A percentile compares a stretch with the other conserved stretches of the same genome.
Conservation (phyloP, 1,140 invertebrate species). For the Aphelenchoides avenae region DNA sequence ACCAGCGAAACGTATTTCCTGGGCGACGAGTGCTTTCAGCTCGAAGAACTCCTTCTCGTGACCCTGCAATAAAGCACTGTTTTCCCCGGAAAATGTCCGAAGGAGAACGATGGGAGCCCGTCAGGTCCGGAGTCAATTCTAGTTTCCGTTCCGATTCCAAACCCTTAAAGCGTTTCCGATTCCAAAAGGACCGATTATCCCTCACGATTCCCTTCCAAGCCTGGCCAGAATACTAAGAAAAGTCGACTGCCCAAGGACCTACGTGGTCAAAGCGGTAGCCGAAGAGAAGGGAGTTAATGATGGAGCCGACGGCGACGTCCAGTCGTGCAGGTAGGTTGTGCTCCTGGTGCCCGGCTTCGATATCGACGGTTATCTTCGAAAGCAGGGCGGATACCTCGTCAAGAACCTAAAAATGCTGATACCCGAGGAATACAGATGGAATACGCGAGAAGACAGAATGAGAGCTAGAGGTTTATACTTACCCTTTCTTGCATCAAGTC, state of each 20-base stretch:
- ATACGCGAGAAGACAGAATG: too few species aligned
- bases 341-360: slow-evolving; percentile 1
- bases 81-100: too few species aligned
- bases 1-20: too few species aligned
- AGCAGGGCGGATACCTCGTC: slow-evolving; percentile 11
- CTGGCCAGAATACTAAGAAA: too few species aligned
- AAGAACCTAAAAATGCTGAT: slow-evolving; percentile 11
- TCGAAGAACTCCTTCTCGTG: too few species aligned
- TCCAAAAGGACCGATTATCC: not conserved
- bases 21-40: too few species aligned
- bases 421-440: not conserved
- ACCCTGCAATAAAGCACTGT: too few species aligned
- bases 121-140: not conserved
- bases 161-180: not conserved
- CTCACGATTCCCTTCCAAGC: too few species aligned
- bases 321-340: not conserved
- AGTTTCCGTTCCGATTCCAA: not conserved
- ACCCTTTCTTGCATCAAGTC: slow-evolving; percentile 26
- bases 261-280: not conserved
- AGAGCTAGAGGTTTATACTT: not conserved
- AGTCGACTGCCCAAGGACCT: too few species aligned
- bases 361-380: slow-evolving; percentile 15
- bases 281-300: not conserved
- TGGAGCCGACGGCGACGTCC: not conserved
- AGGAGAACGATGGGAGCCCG: not conserved